Conservation (phyloP, 2,888 invertebrate species). For the Amblyjoppa fuscipennis region DNA sequence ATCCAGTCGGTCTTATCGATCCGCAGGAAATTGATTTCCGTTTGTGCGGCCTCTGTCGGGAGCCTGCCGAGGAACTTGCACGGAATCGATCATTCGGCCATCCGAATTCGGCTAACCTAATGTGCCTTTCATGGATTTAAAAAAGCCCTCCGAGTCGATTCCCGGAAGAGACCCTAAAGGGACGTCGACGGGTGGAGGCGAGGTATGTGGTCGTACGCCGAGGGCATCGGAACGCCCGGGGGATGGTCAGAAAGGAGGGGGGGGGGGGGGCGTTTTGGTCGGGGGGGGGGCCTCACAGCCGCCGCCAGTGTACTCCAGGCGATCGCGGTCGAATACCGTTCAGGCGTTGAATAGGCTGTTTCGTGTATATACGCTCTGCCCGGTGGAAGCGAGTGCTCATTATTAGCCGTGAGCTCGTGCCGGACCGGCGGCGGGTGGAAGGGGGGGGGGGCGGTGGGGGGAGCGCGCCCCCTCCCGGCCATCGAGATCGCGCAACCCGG, state of each 20-base stretch:
- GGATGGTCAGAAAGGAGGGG: no score
- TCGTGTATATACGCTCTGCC: slow-evolving; percentile 55
- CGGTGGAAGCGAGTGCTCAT: slow-evolving; percentile 75
- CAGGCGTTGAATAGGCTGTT: slow-evolving; percentile 62
- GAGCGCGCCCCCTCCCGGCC: background rate
- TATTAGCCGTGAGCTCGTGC: slow-evolving; percentile 79
- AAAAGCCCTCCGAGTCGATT: slow-evolving; percentile 3
- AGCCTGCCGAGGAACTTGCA: background rate
- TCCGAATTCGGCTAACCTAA: background rate
- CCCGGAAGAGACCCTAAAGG: background rate
- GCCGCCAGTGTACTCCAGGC: slow-evolving; percentile 46
- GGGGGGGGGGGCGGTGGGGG: background rate
- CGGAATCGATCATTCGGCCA: background rate
- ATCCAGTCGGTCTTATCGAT: slow-evolving; percentile 48
- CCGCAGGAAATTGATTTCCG: slow-evolving; percentile 64
- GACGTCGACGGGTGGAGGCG: background rate
- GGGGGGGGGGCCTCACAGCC: slow-evolving; percentile 12
- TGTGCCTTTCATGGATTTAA: background rate
- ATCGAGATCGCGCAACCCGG: slow-evolving; percentile 8
- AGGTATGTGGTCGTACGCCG: background rate
- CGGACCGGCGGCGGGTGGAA: slow-evolving; percentile 19
- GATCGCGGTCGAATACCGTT: slow-evolving; percentile 67
- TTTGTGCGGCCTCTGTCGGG: slow-evolving; percentile 6
- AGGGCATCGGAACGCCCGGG: slow-evolving; percentile 38
- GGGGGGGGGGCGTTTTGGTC: no score